Percentiles rank a stretch among this genome's conserved stretches.
phyloP scores from a whole-genome alignment of 2,888 invertebrate species.

The Drosophila dives region DNA sequence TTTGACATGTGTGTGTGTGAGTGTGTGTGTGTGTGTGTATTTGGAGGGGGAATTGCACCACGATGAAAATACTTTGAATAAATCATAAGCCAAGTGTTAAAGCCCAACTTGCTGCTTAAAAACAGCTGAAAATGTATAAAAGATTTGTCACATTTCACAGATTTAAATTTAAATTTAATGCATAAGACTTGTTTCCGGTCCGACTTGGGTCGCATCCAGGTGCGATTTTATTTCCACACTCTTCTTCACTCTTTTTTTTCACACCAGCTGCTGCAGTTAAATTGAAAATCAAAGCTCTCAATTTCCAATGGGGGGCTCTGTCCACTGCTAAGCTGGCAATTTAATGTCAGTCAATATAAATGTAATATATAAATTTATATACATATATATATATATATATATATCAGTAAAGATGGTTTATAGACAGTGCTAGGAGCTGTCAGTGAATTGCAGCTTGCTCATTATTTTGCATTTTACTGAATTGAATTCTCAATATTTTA shows the following conservation, averaged over 20 bases:
- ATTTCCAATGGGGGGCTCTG: conserved; percentile 46
- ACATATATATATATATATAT: background rate
- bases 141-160: conserved; percentile 26
- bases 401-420: conserved; percentile 23
- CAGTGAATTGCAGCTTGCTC: conserved; percentile 69
- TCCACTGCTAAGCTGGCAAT: conserved; percentile 62
- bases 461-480: conserved; percentile 65
- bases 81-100: conserved; percentile 64
- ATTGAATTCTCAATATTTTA: conserved; percentile 17
- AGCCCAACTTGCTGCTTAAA: conserved; percentile 54
- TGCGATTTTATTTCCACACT: background rate
- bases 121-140: conserved; percentile 8
- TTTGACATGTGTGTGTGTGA: conserved; percentile 27
- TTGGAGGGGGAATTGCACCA: conserved; percentile 17
- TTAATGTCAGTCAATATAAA: conserved; percentile 66
- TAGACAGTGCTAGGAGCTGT: conserved; percentile 42
- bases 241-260: background rate
- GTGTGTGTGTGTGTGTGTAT: conserved; percentile 10
- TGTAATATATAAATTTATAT: conserved; percentile 44
- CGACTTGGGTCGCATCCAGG: conserved; percentile 39
- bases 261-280: conserved; percentile 66
- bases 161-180: conserved; percentile 44
- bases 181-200: conserved; percentile 10
- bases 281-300: conserved; percentile 77
- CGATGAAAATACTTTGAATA: conserved; percentile 77